Conservation (phyloP, 2,888 invertebrate genomes). For the Chloroclysta siterata region DNA sequence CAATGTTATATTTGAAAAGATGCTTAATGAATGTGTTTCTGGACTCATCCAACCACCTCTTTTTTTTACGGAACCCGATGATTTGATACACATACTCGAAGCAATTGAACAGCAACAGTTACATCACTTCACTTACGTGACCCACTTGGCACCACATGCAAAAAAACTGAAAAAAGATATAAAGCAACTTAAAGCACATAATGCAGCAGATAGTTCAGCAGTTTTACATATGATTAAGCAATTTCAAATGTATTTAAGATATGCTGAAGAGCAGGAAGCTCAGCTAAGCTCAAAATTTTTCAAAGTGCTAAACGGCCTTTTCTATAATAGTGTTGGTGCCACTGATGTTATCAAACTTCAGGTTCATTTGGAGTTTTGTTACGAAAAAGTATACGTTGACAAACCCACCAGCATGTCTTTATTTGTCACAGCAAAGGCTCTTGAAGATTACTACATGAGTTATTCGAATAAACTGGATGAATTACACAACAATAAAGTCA, state of each 20-base stretch:
- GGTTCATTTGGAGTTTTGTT: slow-evolving; percentile 87
- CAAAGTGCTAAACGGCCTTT: slow-evolving; percentile 82
- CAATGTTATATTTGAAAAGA: slow-evolving; percentile 68
- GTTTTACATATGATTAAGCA: slow-evolving; percentile 57
- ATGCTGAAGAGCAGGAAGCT: slow-evolving; percentile 79
- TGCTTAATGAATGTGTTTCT: slow-evolving; percentile 74
- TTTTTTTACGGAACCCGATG: slow-evolving; percentile 83
- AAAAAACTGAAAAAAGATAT: slow-evolving; percentile 78
- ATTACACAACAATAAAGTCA: slow-evolving; percentile 81
- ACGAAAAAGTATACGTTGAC: slow-evolving; percentile 84
- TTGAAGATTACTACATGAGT: slow-evolving; percentile 84
- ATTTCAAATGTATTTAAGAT: slow-evolving; percentile 59
- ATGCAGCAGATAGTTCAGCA: slow-evolving; percentile 60
- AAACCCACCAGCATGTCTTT: slow-evolving; percentile 85
- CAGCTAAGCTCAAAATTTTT: slow-evolving; percentile 82
- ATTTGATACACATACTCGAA: slow-evolving; percentile 84
- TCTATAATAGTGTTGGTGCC: slow-evolving; percentile 83
- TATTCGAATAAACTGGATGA: slow-evolving; percentile 82
- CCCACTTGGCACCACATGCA: slow-evolving; percentile 82
- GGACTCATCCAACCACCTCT: slow-evolving; percentile 78
- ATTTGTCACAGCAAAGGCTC: slow-evolving; percentile 82
- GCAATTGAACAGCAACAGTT: slow-evolving; percentile 87
- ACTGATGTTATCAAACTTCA: slow-evolving; percentile 83
- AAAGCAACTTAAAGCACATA: slow-evolving; percentile 68
- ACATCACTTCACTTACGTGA: slow-evolving; percentile 86